Evolutionary conservation across 92 coral and sea anemone species (phyloP), one percentile per base, ranked within the genome.

Genomic region (Montipora capitata): DNA sequence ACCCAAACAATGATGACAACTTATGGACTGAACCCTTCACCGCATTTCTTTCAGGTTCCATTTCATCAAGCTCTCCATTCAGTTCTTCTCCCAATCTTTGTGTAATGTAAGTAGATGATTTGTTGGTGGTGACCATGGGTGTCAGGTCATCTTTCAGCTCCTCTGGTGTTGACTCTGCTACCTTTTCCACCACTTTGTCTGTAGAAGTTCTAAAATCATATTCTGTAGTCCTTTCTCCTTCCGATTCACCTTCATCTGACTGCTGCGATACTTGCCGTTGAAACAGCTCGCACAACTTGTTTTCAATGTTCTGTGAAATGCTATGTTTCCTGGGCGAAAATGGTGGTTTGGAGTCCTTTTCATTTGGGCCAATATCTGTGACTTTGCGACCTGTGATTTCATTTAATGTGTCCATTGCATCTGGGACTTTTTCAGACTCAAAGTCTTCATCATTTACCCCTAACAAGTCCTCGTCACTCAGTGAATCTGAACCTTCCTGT

Each of bases 1-100:
- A 85, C 11, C 96, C 98, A 91, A 95, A 95, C 42, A 95, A 49
- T 14, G 95, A 92, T 56, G 95, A 94, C 43, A 95, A 90, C 66
- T 93, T 95, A 49, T 93, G 92, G 7, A 95, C 98, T 11, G 98
- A 95, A 0, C 96, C 96, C 61, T 79, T 86, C n/a, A 20, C 39
- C 10, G 90, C 86, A 74, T 88, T 79, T 76, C 51, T 39, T 7
- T 79, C 84, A 43, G 66, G 76, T 35, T 18, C 16, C 1, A 39
- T n/a, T 6, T 17, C 61, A 44, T 17, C 80, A 12, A 51, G 44
- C 44, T 43, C 79, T 27, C 27, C 72, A 5, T 72, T 18, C 12
- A 16, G n/a, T 18, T 43, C 79, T 2, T 52, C 41, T 54, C 12
- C 72, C 10, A 7, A 15, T 16, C 66, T 13, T 7, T 45, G 7